Evolutionary conservation across 1,140 invertebrate species (phyloP).

Genomic region (Drosophila orosa): DNA sequence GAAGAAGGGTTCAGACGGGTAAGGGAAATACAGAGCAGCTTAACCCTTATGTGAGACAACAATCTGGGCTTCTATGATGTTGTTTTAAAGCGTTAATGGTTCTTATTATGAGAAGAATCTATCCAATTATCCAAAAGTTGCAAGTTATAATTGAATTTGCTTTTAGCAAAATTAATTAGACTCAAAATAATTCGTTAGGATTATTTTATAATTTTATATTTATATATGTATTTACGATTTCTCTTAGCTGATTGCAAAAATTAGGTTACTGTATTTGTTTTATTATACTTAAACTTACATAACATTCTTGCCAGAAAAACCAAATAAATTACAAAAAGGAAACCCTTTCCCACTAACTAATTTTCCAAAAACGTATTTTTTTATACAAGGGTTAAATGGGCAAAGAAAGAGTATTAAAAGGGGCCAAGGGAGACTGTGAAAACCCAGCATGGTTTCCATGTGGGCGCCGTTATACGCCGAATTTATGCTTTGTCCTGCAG

Average conservation of each 20-base stretch:
- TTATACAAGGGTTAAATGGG: neutral
- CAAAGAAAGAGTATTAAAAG: too few relatives aligned
- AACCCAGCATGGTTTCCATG: constrained; percentile 31
- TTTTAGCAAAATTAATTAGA: too few relatives aligned
- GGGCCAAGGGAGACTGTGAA: neutral
- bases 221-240: too few relatives aligned
- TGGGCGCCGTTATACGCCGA: constrained; percentile 40
- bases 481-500: constrained; percentile 57
- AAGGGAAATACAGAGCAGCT: neutral
- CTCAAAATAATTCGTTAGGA: too few relatives aligned
- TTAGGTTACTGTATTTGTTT: too few relatives aligned
- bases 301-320: neutral
- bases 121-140: too few relatives aligned
- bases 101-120: neutral
- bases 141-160: too few relatives aligned
- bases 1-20: neutral
- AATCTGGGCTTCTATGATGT: neutral
- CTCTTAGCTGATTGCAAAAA: too few relatives aligned
- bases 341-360: too few relatives aligned
- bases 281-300: too few relatives aligned
- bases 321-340: neutral
- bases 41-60: neutral
- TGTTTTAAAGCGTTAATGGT: neutral
- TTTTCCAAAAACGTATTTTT: neutral
- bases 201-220: too few relatives aligned